A percentile compares a stretch with the other conserved stretches of the same genome.
phyloP scores from a whole-genome alignment of 2,888 invertebrate genomes.

The Microctonus hyperodae region DNA sequence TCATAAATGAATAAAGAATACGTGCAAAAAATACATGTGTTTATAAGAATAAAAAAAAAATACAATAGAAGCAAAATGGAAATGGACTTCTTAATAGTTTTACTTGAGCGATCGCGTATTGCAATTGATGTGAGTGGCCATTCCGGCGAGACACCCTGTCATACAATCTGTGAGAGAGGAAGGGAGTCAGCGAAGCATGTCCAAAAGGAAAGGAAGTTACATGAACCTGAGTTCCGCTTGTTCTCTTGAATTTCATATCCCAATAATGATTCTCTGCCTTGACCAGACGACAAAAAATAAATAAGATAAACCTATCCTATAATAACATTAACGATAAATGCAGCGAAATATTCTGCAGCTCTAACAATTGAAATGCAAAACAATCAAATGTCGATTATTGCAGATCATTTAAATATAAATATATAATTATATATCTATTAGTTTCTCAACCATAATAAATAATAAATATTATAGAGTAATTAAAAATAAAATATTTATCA shows the following conservation, averaged over 20 bases:
- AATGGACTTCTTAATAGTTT: conserved; percentile 42
- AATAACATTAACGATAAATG: too few relatives aligned
- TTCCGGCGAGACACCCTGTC: conserved; percentile 33
- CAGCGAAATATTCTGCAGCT: too few relatives aligned
- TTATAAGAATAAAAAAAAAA: background rate
- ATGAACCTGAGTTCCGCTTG: conserved; percentile 63
- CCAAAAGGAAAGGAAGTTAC: conserved; percentile 62
- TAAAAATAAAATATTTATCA: too few relatives aligned
- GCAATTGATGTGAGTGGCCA: conserved; percentile 49
- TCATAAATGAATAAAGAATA: background rate
- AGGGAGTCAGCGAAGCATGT: conserved; percentile 58
- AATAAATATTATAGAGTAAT: too few relatives aligned
- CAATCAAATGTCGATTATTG: too few relatives aligned
- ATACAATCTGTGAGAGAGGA: conserved; percentile 59
- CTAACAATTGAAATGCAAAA: too few relatives aligned
- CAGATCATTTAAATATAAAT: too few relatives aligned
- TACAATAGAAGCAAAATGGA: conserved; percentile 17
- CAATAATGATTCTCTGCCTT: conserved; percentile 13
- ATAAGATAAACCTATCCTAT: background rate
- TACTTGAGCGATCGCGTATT: conserved; percentile 49
- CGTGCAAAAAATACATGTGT: background rate
- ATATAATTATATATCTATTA: too few relatives aligned
- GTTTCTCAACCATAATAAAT: too few relatives aligned
- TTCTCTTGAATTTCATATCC: conserved; percentile 57
- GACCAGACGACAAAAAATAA: conserved; percentile 10